Conservation (phyloP, 2,888 invertebrate genomes). For the Lasioglossum marginatum region DNA sequence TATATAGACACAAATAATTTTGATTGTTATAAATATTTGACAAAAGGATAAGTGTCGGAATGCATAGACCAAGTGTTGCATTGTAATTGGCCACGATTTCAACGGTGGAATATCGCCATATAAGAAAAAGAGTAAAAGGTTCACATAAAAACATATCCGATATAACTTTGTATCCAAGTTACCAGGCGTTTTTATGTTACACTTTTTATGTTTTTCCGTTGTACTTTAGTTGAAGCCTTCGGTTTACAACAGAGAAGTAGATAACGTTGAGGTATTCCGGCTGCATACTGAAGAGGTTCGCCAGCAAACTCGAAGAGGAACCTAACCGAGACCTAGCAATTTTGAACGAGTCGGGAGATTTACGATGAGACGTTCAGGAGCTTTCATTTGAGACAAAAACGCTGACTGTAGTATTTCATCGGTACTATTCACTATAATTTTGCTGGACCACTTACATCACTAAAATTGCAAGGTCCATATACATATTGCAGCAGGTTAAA, state of each 20-base stretch:
- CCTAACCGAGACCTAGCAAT: slow-evolving; percentile 3
- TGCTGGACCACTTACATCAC: background rate
- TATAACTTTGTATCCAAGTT: background rate
- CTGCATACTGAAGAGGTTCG: slow-evolving; percentile 12
- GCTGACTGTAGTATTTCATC: background rate
- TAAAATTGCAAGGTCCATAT: background rate
- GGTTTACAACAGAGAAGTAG: background rate
- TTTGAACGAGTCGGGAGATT: background rate
- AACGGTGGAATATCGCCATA: background rate
- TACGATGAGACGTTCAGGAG: background rate
- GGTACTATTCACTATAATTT: background rate
- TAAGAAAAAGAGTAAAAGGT: background rate
- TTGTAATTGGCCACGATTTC: background rate
- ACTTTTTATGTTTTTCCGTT: background rate
- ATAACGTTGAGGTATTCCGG: background rate
- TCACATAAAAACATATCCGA: background rate
- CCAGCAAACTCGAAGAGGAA: background rate
- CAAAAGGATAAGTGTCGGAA: background rate
- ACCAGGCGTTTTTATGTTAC: background rate
- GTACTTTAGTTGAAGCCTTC: background rate
- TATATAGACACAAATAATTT: background rate
- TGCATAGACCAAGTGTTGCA: background rate
- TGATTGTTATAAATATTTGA: background rate
- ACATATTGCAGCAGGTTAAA: background rate
- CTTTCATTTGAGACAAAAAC: background rate